These are phyloP conservation scores for Brachionus rotundiformis DNA, from an alignment of 1,140 invertebrate species.

Conservation along the genomic window DNA sequence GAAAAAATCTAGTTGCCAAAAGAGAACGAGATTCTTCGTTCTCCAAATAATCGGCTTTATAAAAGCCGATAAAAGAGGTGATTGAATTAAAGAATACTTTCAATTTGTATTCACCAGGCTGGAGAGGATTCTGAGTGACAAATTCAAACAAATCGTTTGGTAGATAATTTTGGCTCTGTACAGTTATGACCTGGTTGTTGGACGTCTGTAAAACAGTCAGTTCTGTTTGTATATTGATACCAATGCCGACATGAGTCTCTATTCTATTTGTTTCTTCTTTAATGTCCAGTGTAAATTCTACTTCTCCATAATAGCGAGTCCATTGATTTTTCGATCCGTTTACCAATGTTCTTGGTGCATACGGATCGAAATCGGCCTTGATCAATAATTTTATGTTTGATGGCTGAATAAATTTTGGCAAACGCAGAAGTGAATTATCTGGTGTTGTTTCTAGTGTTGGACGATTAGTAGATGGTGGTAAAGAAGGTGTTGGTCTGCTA, in stretches of 20 bases:
- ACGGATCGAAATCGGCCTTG: slow-evolving; percentile 41
- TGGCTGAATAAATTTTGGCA: neutral
- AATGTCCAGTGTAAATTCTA: neutral
- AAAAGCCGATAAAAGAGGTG: slow-evolving; percentile 34
- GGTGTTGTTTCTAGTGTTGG: neutral
- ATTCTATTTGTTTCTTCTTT: slow-evolving; percentile 24
- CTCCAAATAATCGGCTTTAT: slow-evolving; percentile 39
- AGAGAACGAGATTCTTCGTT: neutral
- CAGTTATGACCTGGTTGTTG: neutral
- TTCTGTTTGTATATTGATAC: neutral
- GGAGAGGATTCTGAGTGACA: neutral
- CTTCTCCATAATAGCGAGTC: neutral
- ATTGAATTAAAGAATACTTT: neutral
- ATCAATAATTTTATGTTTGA: neutral
- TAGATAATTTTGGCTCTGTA: neutral
- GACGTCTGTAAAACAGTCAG: neutral
- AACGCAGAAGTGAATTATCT: neutral
- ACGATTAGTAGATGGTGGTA: neutral
- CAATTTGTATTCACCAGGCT: slow-evolving; percentile 1
- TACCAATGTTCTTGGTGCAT: neutral
- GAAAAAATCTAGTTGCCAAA: slow-evolving; percentile 45
- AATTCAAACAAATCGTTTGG: slow-evolving; percentile 43
- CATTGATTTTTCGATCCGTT: slow-evolving; percentile 9
- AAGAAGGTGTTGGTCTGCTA: neutral
- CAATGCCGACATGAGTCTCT: neutral